Percentiles rank a stretch among this genome's conserved stretches.
Evolutionary conservation across 2,113 vertebrate genomes (phyloP).

Genomic region (Tetrao urogallus): DNA sequence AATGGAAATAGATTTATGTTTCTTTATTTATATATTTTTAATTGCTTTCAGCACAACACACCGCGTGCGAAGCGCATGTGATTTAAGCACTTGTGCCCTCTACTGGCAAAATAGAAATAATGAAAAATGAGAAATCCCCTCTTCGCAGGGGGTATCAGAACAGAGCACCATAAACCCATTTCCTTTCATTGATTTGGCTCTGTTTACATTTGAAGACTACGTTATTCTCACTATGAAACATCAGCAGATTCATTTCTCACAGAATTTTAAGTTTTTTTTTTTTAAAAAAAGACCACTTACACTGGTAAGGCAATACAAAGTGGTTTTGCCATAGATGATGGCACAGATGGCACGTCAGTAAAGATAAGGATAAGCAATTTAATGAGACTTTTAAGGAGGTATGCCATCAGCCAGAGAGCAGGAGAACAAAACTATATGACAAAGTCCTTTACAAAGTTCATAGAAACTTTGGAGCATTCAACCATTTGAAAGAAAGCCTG

Average conservation of each 20-base stretch:
- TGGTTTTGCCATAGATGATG: not conserved
- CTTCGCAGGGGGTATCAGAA: not conserved
- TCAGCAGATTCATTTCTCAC: not conserved
- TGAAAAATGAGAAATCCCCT: not conserved
- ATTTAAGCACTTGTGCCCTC: conserved; percentile 72
- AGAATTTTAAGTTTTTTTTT: not conserved
- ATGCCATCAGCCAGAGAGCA: not conserved
- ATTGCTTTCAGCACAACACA: not conserved
- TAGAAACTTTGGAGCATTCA: conserved; percentile 2
- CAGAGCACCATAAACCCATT: not conserved
- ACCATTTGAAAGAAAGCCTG: not conserved
- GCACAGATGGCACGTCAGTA: not conserved
- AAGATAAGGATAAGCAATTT: not conserved
- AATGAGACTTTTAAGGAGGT: not conserved
- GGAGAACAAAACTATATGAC: not conserved
- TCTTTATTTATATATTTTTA: not conserved
- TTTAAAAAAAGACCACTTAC: not conserved
- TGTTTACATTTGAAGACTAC: not conserved
- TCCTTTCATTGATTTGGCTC: not conserved
- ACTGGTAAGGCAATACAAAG: not conserved
- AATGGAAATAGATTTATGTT: not conserved
- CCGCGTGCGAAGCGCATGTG: conserved; percentile 18
- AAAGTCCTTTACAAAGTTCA: not conserved
- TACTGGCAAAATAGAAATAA: conserved; percentile 57
- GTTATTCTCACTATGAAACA: not conserved